A percentile compares a stretch with the other conserved stretches of the same genome.
Conservation (phyloP, 2,113 vertebrate species). For the Camelus bactrianus region DNA sequence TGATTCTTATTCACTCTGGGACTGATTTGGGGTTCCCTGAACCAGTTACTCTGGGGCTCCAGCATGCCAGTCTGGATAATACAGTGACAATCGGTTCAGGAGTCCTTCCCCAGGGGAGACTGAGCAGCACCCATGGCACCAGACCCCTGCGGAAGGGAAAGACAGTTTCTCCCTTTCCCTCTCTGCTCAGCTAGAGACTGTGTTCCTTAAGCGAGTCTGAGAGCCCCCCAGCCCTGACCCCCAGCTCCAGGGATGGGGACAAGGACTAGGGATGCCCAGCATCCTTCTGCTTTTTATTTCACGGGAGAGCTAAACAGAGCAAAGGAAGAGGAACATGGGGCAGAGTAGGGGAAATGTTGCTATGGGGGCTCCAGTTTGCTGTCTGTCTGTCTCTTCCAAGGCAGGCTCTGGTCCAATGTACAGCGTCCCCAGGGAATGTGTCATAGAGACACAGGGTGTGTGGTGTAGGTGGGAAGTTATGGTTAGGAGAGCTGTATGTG, state of each 20-base stretch:
- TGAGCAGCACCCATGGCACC: not conserved
- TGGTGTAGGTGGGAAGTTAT: constrained; percentile 82
- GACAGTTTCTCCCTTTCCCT: not conserved
- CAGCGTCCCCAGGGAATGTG: constrained; percentile 80
- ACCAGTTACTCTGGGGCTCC: constrained; percentile 56
- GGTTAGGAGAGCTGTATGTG: constrained; percentile 81
- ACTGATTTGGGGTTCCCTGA: constrained; percentile 36
- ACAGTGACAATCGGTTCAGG: not conserved
- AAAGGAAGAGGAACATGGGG: constrained; percentile 30
- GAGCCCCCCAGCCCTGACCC: not conserved
- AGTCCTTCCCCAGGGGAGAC: not conserved
- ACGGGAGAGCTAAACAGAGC: not conserved
- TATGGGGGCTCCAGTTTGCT: constrained; percentile 67
- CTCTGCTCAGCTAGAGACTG: not conserved
- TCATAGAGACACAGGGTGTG: constrained; percentile 80
- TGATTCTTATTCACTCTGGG: constrained; percentile 44
- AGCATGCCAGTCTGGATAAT: constrained; percentile 13
- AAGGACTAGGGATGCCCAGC: not conserved
- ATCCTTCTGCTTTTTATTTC: not conserved
- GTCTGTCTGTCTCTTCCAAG: constrained; percentile 68
- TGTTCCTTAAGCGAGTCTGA: constrained; percentile 36
- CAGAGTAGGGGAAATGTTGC: constrained; percentile 49
- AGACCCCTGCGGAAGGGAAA: not conserved
- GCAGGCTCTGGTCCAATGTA: constrained; percentile 74
- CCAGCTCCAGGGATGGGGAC: not conserved